Evolutionary conservation across 2,113 vertebrate species (phyloP).

Genomic region (Aythya baeri): DNA sequence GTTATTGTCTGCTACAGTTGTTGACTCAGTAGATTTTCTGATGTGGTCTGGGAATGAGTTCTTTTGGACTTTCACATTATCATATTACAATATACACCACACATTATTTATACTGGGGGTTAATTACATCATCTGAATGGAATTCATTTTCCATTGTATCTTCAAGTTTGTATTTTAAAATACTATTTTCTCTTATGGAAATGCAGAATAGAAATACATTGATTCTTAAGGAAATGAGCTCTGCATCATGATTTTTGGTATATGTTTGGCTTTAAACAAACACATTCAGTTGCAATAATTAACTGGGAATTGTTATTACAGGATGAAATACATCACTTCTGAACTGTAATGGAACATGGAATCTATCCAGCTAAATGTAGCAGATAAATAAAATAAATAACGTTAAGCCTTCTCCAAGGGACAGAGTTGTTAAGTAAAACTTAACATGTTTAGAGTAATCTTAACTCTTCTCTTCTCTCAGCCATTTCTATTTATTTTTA

Average conservation of each 20-base stretch:
- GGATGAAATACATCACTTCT: conserved; percentile 28
- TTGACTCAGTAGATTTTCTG: conserved; percentile 77
- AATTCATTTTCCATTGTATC: conserved; percentile 75
- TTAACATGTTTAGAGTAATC: background rate
- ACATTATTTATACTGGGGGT: conserved; percentile 74
- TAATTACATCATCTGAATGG: conserved; percentile 77
- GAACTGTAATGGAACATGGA: conserved; percentile 21
- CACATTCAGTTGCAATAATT: background rate
- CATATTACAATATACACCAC: conserved; percentile 68
- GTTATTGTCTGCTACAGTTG: conserved; percentile 67
- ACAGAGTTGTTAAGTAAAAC: conserved; percentile 20
- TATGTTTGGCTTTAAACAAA: conserved; percentile 4
- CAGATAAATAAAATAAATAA: conserved; percentile 44
- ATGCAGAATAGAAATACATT: conserved; percentile 53
- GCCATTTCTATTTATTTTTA: conserved; percentile 22
- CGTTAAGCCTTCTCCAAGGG: conserved; percentile 20
- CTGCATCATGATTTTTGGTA: conserved; percentile 2
- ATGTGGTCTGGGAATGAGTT: conserved; percentile 76
- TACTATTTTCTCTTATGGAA: conserved; percentile 58
- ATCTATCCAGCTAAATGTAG: conserved; percentile 47
- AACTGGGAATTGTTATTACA: background rate
- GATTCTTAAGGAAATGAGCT: conserved; percentile 39
- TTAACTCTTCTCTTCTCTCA: conserved; percentile 26
- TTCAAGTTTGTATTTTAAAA: conserved; percentile 58
- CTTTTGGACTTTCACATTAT: conserved; percentile 74